Evolutionary conservation across 2,797 vertebrate genomes (phyloP).

Genomic region (Loriculus beryllinus): DNA sequence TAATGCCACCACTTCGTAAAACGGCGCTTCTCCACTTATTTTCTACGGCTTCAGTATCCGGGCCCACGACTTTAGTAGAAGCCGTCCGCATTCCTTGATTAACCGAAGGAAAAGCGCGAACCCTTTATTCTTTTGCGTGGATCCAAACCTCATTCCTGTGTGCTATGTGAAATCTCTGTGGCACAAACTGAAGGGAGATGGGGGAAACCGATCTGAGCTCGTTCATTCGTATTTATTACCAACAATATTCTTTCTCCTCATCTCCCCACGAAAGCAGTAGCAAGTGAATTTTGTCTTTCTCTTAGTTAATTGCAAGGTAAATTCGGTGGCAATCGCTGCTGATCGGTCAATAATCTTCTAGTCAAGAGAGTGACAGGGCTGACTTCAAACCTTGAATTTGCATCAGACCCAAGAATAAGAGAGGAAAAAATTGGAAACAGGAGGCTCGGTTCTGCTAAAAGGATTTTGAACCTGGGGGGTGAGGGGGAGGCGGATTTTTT

Average conservation of each 20-base stretch:
- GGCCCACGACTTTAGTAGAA: not conserved
- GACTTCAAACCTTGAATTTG: not conserved
- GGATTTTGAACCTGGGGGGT: not conserved
- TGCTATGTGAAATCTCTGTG: not conserved
- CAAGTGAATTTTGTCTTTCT: not conserved
- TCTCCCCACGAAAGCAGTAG: not conserved
- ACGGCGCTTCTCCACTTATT: not conserved
- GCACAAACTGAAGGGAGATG: not conserved
- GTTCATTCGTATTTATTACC: not conserved
- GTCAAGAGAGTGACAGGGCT: not conserved
- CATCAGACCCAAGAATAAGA: conserved; percentile 22
- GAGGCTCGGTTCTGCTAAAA: conserved; percentile 20
- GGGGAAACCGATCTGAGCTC: not conserved
- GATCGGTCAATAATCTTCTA: not conserved
- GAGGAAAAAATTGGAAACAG: conserved; percentile 57
- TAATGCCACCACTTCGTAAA: not conserved
- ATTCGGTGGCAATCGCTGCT: not conserved
- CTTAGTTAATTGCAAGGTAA: not conserved
- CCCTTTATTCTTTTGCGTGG: rapidly evolving
- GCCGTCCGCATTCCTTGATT: not conserved
- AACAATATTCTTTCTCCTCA: not conserved
- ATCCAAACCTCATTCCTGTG: not conserved
- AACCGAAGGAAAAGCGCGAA: rapidly evolving
- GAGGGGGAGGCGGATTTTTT: conserved; percentile 21
- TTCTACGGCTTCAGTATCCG: not conserved